Evolutionary conservation across 2,797 vertebrate genomes (phyloP), one percentile per base, ranked within the genome.

Genomic region (Darevskia mixta): DNA sequence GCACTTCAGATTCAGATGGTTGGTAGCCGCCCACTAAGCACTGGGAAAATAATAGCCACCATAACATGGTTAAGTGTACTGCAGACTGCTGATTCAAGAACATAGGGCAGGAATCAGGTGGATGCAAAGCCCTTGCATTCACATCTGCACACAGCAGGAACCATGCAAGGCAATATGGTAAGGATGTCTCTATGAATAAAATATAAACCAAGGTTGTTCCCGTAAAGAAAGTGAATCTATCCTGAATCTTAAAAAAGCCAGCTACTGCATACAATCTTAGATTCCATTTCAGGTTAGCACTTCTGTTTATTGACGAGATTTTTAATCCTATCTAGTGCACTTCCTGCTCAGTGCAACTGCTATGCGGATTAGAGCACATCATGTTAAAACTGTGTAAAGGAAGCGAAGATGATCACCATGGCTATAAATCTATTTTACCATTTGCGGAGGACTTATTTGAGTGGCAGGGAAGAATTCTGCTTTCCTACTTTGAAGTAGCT

Each of bases 181-280:
- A 91, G 93, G 88, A 92, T 78, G 76, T 58, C 87, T 91, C 87
- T 69, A 92, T 90, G 95, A 95, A 94, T 92, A 95, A 95, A 93
- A 95, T 94, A 95, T 93, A 90, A 90, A 4, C 41, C 61, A 87
- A 93, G 84, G 94, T 90, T 93, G 90, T 75, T 95, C 94, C 92
- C 89, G 91, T 84, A 87, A 92, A 94, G 92, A 91, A 93, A 91
- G 92, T 87, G 45, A 87, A 82, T 66, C 91, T 89, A 88, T 89
- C 91, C 90, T 90, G 29, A 17, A 93, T 88, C 38, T 13, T 92
- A 3, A 38, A 92, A 95, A 92, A 85, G 17, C 29, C 1, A 0
- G 79, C 77, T 55, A 71, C 0, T 25, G 72, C 76, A 79, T 85
- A 86, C 41, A 87, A 83, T 81, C 87, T 85, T 83, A 1, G n/a